phyloP scores from a whole-genome alignment of 2,797 vertebrate genomes.

The Manis crassicaudata region DNA sequence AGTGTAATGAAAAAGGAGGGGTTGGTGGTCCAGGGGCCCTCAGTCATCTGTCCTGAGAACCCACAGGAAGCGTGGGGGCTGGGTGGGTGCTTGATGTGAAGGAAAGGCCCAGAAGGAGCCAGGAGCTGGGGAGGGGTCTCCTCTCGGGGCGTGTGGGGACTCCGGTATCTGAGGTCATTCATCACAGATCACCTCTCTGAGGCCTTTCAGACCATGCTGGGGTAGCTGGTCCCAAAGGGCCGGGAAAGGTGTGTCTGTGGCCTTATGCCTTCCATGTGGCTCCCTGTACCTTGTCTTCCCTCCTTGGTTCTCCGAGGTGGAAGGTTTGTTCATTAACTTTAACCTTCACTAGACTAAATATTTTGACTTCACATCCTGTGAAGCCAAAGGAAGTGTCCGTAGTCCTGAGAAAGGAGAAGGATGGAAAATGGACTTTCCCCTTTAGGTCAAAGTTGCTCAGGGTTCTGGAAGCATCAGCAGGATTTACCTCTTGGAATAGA shows the following conservation, averaged over 20 bases:
- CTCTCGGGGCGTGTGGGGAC: no score
- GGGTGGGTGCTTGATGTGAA: neutral
- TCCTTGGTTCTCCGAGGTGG: neutral
- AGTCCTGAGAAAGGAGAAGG: neutral
- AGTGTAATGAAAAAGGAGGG: neutral
- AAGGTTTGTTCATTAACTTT: neutral
- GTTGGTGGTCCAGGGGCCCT: neutral
- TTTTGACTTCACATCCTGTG: neutral
- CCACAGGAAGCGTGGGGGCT: neutral
- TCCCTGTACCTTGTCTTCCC: neutral
- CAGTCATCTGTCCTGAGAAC: neutral
- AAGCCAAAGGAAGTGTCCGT: neutral
- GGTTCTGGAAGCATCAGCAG: neutral
- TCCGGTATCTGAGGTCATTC: neutral
- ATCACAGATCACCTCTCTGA: neutral
- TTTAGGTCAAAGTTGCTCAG: neutral
- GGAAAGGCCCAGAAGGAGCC: neutral
- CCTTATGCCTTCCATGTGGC: neutral
- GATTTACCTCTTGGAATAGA: neutral
- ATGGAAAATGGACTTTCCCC: neutral
- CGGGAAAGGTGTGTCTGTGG: neutral
- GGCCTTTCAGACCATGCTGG: rapidly evolving
- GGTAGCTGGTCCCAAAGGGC: neutral
- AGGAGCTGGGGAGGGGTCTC: neutral
- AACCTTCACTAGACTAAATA: neutral